Evolutionary conservation across 1,140 invertebrate genomes (phyloP), one percentile per base, ranked within the genome.

Genomic region (Monochamus saltuarius): DNA sequence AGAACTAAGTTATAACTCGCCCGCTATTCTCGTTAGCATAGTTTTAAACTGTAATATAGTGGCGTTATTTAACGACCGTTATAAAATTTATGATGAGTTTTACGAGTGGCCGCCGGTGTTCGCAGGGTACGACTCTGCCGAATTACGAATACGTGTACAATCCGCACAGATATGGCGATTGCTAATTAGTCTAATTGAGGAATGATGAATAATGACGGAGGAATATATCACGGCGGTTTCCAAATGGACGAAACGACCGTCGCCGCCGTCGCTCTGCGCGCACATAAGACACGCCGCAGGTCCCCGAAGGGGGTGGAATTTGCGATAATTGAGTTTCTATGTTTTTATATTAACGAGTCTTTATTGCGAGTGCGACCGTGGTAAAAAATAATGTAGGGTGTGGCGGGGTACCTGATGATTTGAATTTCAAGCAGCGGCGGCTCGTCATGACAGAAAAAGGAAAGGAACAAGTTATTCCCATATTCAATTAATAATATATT

Each of bases 161-260:
- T 37, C 60, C 60, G 36, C 39, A 40, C 49, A 47, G 47, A 58
- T 49, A 62, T 54, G 56, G 61, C 56, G 42, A 53, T 42, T 29
- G 49, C 61, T 63, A 63, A 63, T 63, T 59, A 59, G 37, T 50
- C 51, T 63, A 63, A 63, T 63, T 63, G 61, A 63, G 56, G 50
- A 63, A 63, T 63, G 61, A 56, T 56, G 53, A 56, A 56, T 56
- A 56, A 56, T 56, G 53, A 56, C 29, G 53, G 17, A 56, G 53
- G 53, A 56, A 37, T 37, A 50, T 56, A 43, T 43, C 53, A 56
- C 17, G 17, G 22, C 16, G 39, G 40, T 56, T 56, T 43, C 22
- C 37, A 29, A 42, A 45, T 56, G 53, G 40, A 17, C 34, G 43
- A 6, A 29, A 6, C 22, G 22, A 6, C 2, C 43, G 53, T 43